A percentile compares a stretch with the other conserved stretches of the same genome.
Conservation (phyloP, 1,140 invertebrate species). For the Amyelois transitella region DNA sequence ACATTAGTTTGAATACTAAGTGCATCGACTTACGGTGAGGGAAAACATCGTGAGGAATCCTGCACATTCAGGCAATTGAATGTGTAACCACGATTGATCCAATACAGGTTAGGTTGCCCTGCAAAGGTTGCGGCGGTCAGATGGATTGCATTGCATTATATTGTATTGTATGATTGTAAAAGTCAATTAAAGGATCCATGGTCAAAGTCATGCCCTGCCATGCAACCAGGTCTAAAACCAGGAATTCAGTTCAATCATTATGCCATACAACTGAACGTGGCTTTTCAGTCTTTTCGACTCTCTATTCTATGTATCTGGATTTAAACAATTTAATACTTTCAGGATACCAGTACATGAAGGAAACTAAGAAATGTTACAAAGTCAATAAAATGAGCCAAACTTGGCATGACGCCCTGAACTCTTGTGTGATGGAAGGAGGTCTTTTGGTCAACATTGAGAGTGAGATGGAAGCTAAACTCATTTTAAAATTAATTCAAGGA, state of each 20-base stretch:
- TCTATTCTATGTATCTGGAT: no score
- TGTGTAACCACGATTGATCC: no score
- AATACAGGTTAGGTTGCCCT: no score
- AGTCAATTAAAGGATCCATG: neutral
- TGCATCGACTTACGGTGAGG: no score
- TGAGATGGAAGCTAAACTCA: slow-evolving; percentile 1
- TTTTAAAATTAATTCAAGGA: neutral
- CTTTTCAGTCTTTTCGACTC: neutral
- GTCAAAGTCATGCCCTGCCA: neutral
- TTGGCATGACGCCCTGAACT: slow-evolving; percentile 19
- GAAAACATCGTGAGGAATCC: no score
- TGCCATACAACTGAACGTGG: neutral
- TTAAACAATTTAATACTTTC: slow-evolving; percentile 6
- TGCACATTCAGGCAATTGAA: no score
- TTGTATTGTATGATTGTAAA: neutral
- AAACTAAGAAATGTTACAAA: slow-evolving; percentile 25
- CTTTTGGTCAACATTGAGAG: slow-evolving; percentile 11
- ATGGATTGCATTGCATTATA: neutral
- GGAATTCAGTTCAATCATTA: no score
- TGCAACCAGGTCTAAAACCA: no score
- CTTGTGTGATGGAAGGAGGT: slow-evolving; percentile 24
- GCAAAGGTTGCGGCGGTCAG: no score
- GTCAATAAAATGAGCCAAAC: slow-evolving; percentile 12
- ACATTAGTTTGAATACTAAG: neutral
- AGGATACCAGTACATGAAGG: slow-evolving; percentile 23